phyloP scores from a whole-genome alignment of 1,140 invertebrate species.

The Potamilus streckersoni region DNA sequence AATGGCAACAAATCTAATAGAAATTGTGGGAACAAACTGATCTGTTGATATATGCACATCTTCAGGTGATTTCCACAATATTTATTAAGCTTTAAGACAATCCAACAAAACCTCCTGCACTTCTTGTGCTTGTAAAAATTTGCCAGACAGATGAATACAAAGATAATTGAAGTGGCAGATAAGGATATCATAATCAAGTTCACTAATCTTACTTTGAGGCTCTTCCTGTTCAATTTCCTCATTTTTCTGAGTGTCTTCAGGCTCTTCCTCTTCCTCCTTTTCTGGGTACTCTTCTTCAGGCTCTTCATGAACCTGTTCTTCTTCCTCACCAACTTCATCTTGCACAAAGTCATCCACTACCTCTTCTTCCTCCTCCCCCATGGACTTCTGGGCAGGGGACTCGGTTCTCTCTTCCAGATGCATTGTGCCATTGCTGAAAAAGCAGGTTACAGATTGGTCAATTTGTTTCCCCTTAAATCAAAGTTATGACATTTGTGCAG shows the following conservation, averaged over 20 bases:
- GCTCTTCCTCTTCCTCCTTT: conserved; percentile 13
- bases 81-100: too few relatives aligned
- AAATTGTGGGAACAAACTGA: too few relatives aligned
- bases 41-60: too few relatives aligned
- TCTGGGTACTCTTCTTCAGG: background rate
- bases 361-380: conserved; percentile 46
- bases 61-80: too few relatives aligned
- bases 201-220: background rate
- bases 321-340: conserved; percentile 42
- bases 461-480: background rate
- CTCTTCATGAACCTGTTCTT: conserved; percentile 30
- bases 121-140: too few relatives aligned
- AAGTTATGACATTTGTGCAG: background rate
- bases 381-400: conserved; percentile 32
- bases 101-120: too few relatives aligned
- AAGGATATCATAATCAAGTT: too few relatives aligned
- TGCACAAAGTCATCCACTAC: conserved; percentile 39
- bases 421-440: conserved; percentile 55
- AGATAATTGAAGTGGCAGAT: too few relatives aligned
- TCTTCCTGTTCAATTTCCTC: conserved; percentile 35
- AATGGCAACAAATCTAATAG: too few relatives aligned
- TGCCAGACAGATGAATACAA: too few relatives aligned
- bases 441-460: background rate
- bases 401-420: conserved; percentile 52
- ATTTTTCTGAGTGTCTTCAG: conserved; percentile 16